These are phyloP conservation scores for Lates japonicus DNA, from an alignment of 2,797 vertebrate species.

Conservation along the genomic window DNA sequence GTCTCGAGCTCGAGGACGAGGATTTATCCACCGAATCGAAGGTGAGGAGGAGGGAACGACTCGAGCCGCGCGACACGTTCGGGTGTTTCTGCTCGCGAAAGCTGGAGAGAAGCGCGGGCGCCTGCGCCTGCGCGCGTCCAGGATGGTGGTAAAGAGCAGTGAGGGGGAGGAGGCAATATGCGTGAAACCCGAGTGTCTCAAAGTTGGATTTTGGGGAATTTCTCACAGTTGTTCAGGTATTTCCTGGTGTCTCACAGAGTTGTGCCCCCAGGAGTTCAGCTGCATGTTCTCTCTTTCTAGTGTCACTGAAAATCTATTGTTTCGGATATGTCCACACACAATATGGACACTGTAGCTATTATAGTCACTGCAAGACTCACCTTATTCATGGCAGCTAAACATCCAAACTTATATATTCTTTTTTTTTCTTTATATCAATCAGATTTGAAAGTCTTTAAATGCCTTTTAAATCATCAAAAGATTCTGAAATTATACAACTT, in stretches of 20 bases:
- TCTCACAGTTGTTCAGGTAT: background rate
- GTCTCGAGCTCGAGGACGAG: slow-evolving; percentile 92
- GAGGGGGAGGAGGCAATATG: background rate
- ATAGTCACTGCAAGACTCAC: background rate
- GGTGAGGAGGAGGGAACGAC: slow-evolving; percentile 85
- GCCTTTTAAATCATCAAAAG: background rate
- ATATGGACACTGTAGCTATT: background rate
- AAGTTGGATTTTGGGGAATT: slow-evolving; percentile 19
- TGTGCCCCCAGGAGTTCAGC: background rate
- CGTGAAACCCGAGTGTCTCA: background rate
- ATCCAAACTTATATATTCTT: background rate
- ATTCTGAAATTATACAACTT: background rate
- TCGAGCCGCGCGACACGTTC: background rate
- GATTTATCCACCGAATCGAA: slow-evolving; percentile 94
- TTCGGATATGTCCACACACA: slow-evolving; percentile 8
- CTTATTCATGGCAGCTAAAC: background rate
- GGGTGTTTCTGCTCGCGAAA: slow-evolving; percentile 13
- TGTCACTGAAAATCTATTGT: background rate
- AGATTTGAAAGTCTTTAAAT: too few relatives aligned
- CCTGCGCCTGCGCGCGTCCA: slow-evolving; percentile 53
- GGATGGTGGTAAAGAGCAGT: slow-evolving; percentile 14
- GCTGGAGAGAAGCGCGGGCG: slow-evolving; percentile 11
- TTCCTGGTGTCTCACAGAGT: background rate
- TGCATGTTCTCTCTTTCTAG: background rate
- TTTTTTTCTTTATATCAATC: background rate